Evolutionary conservation across 2,888 invertebrate genomes (phyloP).

Genomic region (Calliscelio sp.): DNA sequence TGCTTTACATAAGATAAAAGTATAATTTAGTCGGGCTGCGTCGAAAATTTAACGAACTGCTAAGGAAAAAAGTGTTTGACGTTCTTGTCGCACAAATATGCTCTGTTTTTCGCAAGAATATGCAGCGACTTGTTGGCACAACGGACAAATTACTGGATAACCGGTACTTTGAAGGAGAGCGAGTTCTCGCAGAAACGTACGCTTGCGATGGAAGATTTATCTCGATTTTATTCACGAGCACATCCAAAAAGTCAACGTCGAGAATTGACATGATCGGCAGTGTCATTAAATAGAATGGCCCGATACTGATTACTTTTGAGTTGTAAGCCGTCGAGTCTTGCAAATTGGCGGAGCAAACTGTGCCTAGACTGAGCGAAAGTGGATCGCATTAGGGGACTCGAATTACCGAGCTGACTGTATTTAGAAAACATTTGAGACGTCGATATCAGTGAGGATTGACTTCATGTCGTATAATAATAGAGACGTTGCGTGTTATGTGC

Average conservation of each 20-base stretch:
- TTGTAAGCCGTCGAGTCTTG: constrained; percentile 31
- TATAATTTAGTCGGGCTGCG: not conserved
- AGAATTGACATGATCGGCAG: constrained; percentile 40
- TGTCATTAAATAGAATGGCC: constrained; percentile 26
- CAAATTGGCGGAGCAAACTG: constrained; percentile 31
- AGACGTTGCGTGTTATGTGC: constrained; percentile 23
- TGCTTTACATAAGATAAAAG: too few species aligned
- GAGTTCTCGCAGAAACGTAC: constrained; percentile 4
- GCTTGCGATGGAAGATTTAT: constrained; percentile 46
- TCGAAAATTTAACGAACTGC: constrained; percentile 15
- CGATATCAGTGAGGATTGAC: constrained; percentile 28
- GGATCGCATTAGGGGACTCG: constrained; percentile 34
- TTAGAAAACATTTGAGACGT: constrained; percentile 20
- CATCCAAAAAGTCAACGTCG: constrained; percentile 33
- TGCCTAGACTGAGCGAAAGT: constrained; percentile 23
- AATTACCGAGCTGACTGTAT: constrained; percentile 12
- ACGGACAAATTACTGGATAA: constrained; percentile 57
- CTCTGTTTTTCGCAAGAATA: constrained; percentile 44
- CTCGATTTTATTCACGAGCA: constrained; percentile 46
- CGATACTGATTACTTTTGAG: constrained; percentile 46
- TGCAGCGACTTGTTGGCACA: constrained; percentile 50
- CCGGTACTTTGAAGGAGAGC: constrained; percentile 55
- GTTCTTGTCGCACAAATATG: constrained; percentile 51
- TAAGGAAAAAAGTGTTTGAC: constrained; percentile 33
- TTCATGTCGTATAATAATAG: constrained; percentile 36